phyloP scores from a whole-genome alignment of 2,888 invertebrate genomes.

The Brachylomia viminalis region DNA sequence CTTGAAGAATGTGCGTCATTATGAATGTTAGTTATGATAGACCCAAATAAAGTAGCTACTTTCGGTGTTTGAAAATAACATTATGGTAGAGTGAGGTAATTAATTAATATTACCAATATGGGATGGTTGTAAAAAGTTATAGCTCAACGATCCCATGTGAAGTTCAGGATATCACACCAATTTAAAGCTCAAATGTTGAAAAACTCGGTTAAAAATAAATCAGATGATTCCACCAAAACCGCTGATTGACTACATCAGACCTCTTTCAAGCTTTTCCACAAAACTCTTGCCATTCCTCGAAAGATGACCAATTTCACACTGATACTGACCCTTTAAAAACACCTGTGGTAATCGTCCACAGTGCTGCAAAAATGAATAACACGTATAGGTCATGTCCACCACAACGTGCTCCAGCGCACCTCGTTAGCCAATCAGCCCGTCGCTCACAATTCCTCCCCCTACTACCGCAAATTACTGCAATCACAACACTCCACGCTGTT shows the following conservation, averaged over 20 bases:
- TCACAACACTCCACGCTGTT: conserved; percentile 54
- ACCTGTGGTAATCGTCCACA: neutral
- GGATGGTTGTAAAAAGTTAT: neutral
- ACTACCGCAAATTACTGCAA: conserved; percentile 47
- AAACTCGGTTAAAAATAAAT: neutral
- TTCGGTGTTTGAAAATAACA: neutral
- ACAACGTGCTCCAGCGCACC: conserved; percentile 10
- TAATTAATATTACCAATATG: too few relatives aligned
- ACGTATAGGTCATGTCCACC: conserved; percentile 3
- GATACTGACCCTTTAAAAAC: neutral
- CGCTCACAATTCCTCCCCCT: conserved; percentile 33
- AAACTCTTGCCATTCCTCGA: neutral
- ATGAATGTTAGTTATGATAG: neutral
- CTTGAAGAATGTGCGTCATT: neutral
- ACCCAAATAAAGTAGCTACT: neutral
- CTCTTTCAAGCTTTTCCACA: neutral
- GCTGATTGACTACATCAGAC: neutral
- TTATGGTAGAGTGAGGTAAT: neutral
- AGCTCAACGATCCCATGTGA: neutral
- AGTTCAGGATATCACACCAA: neutral
- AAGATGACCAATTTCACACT: too few relatives aligned
- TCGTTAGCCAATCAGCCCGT: conserved; percentile 29
- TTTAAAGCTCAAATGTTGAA: neutral
- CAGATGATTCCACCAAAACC: neutral
- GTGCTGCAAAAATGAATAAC: neutral